Base-by-base conservation (phyloP, 2,888 invertebrate genomes). In the Heliconius cydno region DNA sequence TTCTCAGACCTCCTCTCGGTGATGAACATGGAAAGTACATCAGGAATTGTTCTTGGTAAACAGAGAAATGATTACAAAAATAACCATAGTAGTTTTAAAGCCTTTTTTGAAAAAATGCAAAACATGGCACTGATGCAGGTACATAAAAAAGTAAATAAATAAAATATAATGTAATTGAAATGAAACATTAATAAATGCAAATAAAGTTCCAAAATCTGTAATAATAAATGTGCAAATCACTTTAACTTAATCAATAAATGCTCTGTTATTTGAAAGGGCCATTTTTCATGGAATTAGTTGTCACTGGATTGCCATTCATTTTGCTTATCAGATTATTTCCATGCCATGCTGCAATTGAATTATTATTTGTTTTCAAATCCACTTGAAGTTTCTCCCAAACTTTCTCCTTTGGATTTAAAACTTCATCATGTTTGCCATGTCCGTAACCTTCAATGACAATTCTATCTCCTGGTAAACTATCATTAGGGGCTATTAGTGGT, bases 351-450 rank as follows among this genome's bases (percentile, higher is more conserved):
- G 98, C 98, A 83, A 97, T 90, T 81, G 97, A 96, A 73, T 95
- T 96, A 4, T 95, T 92, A 91, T 96, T 97, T 2, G 97, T 97
- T 89, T 97, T 96, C 34, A 98, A 95, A 90, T 98, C 97, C 34
- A 95, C 96, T 91, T 98, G 98, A 66, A 99, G 91, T 91, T 98
- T 98, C 86, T 99, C 99, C 99, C 99, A 99, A n/a, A 98, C 95
- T 95, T 99, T 99, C 93, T 99, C 99, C 92, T 99, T 99, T 0
- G 99, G 99, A 92, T 99, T 99, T 1, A 99, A 93, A 82, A 98
- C 97, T 46, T 97, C 97, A 92, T 98, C 98, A 4, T 98, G 97
- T 76, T 95, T 95, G 30, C 98, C 98, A 79, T 90, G 91, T 91
- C 97, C 97, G 90, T 97, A 98, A 38, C 98, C 98, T 90, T 99